These are phyloP conservation scores for Uloborus plumipes DNA, from an alignment of 2,888 invertebrate species.

Conservation along the genomic window DNA sequence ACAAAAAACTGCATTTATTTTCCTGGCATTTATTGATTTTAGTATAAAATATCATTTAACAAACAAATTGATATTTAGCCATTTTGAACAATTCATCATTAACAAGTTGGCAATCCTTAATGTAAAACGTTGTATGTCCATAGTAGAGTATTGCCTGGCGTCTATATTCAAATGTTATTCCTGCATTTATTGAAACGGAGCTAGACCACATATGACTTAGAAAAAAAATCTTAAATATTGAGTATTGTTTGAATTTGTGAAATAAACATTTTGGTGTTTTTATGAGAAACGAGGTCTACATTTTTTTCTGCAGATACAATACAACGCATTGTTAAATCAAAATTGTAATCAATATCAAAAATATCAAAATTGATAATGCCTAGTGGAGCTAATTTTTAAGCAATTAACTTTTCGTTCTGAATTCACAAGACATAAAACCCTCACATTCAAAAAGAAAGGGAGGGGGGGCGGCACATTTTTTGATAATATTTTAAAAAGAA, in stretches of 20 bases:
- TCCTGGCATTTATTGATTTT: constrained; percentile 32
- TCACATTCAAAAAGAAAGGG: too few relatives aligned
- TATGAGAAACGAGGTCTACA: constrained; percentile 8
- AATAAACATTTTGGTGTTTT: constrained; percentile 63
- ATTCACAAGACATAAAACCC: too few relatives aligned
- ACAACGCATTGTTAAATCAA: too few relatives aligned
- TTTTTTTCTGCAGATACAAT: background rate
- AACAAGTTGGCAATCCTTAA: constrained; percentile 29
- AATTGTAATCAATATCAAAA: too few relatives aligned
- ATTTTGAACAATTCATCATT: constrained; percentile 33
- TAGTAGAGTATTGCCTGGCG: constrained; percentile 51
- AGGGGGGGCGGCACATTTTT: too few relatives aligned
- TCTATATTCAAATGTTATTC: constrained; percentile 47
- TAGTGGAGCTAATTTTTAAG: too few relatives aligned
- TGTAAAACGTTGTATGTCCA: constrained; percentile 42
- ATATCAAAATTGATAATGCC: too few relatives aligned
- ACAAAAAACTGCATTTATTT: constrained; percentile 13
- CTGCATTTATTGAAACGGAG: constrained; percentile 58
- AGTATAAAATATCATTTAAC: background rate
- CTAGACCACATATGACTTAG: constrained; percentile 51
- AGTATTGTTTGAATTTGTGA: constrained; percentile 62
- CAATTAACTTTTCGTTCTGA: too few relatives aligned
- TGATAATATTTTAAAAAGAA: too few relatives aligned
- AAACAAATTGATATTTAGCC: constrained; percentile 10
- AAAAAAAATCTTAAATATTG: constrained; percentile 37